A percentile compares a stretch with the other conserved stretches of the same genome.
phyloP scores from a whole-genome alignment of 2,888 invertebrate genomes.

The Sinotaia quadrata region DNA sequence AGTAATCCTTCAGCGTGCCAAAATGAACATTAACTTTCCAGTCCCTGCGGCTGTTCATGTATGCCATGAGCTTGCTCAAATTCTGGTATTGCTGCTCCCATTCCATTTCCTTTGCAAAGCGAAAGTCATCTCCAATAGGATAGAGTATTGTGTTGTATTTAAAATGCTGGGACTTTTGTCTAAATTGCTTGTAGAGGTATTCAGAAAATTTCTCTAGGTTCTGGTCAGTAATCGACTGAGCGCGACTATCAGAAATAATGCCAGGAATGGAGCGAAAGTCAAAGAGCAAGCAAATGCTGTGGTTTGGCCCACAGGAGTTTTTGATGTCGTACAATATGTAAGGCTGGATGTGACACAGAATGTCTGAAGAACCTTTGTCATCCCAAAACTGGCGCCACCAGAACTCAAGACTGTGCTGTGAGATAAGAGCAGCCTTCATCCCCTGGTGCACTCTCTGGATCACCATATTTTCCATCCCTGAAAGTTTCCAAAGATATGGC shows the following conservation, averaged over 20 bases:
- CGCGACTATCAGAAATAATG: constrained; percentile 87
- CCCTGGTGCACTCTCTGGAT: constrained; percentile 77
- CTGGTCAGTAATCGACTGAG: constrained; percentile 86
- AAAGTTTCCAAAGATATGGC: constrained; percentile 67
- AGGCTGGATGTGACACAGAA: constrained; percentile 93
- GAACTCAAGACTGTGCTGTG: constrained; percentile 88
- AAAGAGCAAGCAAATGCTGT: constrained; percentile 77
- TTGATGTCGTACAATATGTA: constrained; percentile 97
- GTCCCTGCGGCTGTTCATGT: constrained; percentile 86
- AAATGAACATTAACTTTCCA: constrained; percentile 74
- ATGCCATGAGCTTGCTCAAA: constrained; percentile 88
- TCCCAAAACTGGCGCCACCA: constrained; percentile 88
- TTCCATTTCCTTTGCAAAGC: constrained; percentile 90
- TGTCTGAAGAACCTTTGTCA: constrained; percentile 71
- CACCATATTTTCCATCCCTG: constrained; percentile 69
- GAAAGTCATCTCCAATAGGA: constrained; percentile 96
- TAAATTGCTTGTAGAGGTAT: constrained; percentile 88
- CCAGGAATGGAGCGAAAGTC: constrained; percentile 85
- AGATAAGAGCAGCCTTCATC: constrained; percentile 88
- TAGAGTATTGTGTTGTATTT: constrained; percentile 93
- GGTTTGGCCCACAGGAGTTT: constrained; percentile 95
- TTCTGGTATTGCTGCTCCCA: constrained; percentile 96
- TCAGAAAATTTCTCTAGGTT: constrained; percentile 89
- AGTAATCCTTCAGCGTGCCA: constrained; percentile 93
- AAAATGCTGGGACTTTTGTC: constrained; percentile 89